Evolutionary conservation across 2,113 vertebrate species (phyloP).

Genomic region (Argyrosomus japonicus): DNA sequence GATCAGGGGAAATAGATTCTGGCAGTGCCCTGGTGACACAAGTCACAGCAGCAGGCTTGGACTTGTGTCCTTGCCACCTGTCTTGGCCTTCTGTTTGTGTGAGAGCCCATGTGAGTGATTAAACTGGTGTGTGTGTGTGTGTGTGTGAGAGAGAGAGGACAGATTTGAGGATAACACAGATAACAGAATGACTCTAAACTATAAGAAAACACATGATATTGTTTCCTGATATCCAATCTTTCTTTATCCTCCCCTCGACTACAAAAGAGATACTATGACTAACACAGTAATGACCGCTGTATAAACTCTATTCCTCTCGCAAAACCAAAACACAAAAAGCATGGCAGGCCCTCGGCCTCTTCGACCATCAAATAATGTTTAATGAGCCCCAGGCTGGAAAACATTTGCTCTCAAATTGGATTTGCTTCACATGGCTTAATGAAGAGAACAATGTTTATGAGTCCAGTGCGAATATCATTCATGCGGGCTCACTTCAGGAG

Average conservation of each 20-base stretch:
- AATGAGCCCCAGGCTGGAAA: constrained; percentile 52
- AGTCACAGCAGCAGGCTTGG: constrained; percentile 63
- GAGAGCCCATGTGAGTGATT: constrained; percentile 18
- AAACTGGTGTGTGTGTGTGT: neutral
- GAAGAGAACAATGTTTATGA: constrained; percentile 34
- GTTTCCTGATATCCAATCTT: neutral
- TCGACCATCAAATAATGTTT: constrained; percentile 49
- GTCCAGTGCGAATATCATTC: constrained; percentile 38
- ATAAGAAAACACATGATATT: neutral
- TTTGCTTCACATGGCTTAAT: constrained; percentile 49
- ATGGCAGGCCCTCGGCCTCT: constrained; percentile 28
- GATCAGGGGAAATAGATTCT: constrained; percentile 22
- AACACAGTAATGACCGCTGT: neutral
- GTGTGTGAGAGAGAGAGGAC: neutral
- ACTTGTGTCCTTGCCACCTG: constrained; percentile 63
- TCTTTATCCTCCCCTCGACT: neutral
- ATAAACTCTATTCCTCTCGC: constrained; percentile 19
- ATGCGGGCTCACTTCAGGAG: constrained; percentile 11
- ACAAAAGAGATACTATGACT: neutral
- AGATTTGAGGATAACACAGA: neutral
- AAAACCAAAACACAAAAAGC: constrained; percentile 3
- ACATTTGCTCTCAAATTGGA: constrained; percentile 31
- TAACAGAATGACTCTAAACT: neutral
- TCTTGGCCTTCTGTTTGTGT: constrained; percentile 53
- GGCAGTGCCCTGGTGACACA: neutral